Conservation (phyloP, 2,113 vertebrate genomes). For the Rattus norvegicus region GRCr8 NC_086019.1:47754501-47755000, state of each 20-base stretch:
- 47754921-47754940: not conserved
- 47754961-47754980: not conserved
- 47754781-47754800: not conserved
- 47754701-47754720: not conserved
- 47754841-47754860: not conserved
- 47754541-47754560: not conserved
- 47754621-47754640: not conserved
- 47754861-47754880: not conserved
- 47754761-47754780: too few species aligned
- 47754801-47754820: not conserved
- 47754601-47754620: not conserved
- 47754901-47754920: too few species aligned
- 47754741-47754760: not conserved
- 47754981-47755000: not conserved
- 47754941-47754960: not conserved
- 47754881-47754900: not conserved
- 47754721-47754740: not conserved
- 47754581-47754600: not conserved
- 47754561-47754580: not conserved
- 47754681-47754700: not conserved
- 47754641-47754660: not conserved
- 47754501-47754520: not conserved
- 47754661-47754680: not conserved
- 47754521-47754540: not conserved
- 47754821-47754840: not conserved